phyloP scores from a whole-genome alignment of 2,888 invertebrate genomes.

The Aethes cnicana region DNA sequence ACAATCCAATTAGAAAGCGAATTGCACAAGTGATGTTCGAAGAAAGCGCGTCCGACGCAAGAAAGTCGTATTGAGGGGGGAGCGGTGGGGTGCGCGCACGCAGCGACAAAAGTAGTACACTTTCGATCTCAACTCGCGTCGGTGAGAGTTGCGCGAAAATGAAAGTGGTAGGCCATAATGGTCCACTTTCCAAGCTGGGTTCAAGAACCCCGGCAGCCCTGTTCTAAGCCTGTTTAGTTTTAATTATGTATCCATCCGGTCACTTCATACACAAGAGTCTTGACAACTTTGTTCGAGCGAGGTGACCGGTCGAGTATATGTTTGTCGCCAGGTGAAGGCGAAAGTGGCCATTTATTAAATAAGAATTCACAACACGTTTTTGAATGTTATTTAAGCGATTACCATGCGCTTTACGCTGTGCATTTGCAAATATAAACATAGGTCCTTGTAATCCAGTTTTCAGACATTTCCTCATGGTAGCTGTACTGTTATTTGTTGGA shows the following conservation, averaged over 20 bases:
- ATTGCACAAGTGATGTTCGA: slow-evolving; percentile 72
- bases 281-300: slow-evolving; percentile 16
- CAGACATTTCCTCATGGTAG: too few relatives aligned
- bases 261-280: slow-evolving; percentile 26
- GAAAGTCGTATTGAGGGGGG: slow-evolving; percentile 64
- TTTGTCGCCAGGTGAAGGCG: slow-evolving; percentile 23
- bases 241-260: slow-evolving; percentile 47
- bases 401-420: too few relatives aligned
- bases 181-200: slow-evolving; percentile 77
- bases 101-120: slow-evolving; percentile 78
- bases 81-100: slow-evolving; percentile 68
- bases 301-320: slow-evolving; percentile 18
- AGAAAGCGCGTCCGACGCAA: slow-evolving; percentile 76
- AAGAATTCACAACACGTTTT: slow-evolving; percentile 1
- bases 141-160: slow-evolving; percentile 84
- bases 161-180: slow-evolving; percentile 83
- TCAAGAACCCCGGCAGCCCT: slow-evolving; percentile 67
- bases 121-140: slow-evolving; percentile 76
- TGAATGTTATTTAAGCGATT: neutral
- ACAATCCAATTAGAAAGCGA: slow-evolving; percentile 81
- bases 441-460: too few relatives aligned
- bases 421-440: too few relatives aligned
- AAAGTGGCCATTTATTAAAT: slow-evolving; percentile 28
- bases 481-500: too few relatives aligned
- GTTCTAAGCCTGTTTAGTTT: slow-evolving; percentile 57